Base-by-base conservation (phyloP, 2,113 vertebrate genomes). In the Sebastes fasciatus region DNA sequence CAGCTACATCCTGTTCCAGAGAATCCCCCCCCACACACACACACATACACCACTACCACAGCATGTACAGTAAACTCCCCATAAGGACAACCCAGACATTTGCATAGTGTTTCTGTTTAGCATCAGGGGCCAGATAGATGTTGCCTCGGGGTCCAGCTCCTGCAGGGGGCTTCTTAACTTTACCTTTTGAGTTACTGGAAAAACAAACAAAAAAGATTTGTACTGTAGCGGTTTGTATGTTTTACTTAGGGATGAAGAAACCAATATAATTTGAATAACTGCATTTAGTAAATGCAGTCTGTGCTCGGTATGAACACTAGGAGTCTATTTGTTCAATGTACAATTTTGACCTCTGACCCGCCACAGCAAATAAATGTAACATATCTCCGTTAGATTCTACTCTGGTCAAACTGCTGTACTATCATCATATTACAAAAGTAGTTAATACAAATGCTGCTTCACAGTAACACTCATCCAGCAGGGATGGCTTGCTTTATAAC, bases 1-100 rank as follows among this genome's bases (percentile, higher is more conserved):
- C 87, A 85, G 79, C 85, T 83, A 84, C 87, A 94, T 94, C 93
- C 93, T 93, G 89, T 90, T 94, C 83, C 74, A 82, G 8, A 83
- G 75, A 76, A 69, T 17, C 34, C 61, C 77, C 74, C 68, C 26
- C 52, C 40, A 45, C 17, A 55, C 67, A 61, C 67, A 61, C 13
- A 46, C n/a, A 40, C 70, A 49, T 58, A 83, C 63, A 46, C 60
- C 62, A 79, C 64, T 45, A 78, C 64, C 54, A 77, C 68, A 86
- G 34, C 55, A 17, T 57, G 8, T 48, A 69, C 55, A 71, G 66
- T 48, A 54, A 85, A 82, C 80, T 86, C 81, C 75, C 34, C 79
- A 42, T 51, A 46, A 77, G 54, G 49, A 26, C 73, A 82, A 85
- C 65, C 54, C 19, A 23, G 62, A 72, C 14, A 9, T 77, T 80